Evolutionary conservation across 2,888 invertebrate species (phyloP).

Genomic region (Epirrhoe alternata): DNA sequence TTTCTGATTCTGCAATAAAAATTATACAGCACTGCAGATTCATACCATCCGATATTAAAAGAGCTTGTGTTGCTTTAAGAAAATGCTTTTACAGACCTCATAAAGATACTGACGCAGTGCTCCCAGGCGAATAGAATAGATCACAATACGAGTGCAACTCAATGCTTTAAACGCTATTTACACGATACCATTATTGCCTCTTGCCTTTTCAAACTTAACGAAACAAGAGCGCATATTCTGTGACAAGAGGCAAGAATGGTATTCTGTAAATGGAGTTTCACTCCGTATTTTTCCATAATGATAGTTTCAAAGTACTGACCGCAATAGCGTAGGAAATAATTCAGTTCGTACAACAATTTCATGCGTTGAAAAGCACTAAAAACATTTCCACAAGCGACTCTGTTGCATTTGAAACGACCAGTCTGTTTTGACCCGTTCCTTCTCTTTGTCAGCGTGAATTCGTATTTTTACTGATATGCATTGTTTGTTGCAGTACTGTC

Average conservation of each 20-base stretch:
- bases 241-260: too few species aligned
- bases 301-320: constrained; percentile 23
- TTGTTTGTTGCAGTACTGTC: too few species aligned
- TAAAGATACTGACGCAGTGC: constrained; percentile 22
- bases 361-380: constrained; percentile 54
- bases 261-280: neutral
- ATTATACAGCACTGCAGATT: constrained; percentile 10
- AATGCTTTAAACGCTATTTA: neutral
- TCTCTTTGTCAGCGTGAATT: constrained; percentile 21
- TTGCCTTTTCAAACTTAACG: too few species aligned
- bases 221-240: too few species aligned
- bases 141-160: constrained; percentile 18
- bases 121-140: constrained; percentile 27
- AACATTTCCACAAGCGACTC: constrained; percentile 50
- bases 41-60: constrained; percentile 1
- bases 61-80: neutral
- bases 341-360: constrained; percentile 48
- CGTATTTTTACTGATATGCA: neutral
- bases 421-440: constrained; percentile 42
- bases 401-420: constrained; percentile 56
- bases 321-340: constrained; percentile 37
- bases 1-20: neutral
- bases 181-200: neutral
- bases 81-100: constrained; percentile 24
- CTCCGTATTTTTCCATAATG: constrained; percentile 26